phyloP scores from a whole-genome alignment of 1,140 invertebrate species.

The Procambarus clarkii region DNA sequence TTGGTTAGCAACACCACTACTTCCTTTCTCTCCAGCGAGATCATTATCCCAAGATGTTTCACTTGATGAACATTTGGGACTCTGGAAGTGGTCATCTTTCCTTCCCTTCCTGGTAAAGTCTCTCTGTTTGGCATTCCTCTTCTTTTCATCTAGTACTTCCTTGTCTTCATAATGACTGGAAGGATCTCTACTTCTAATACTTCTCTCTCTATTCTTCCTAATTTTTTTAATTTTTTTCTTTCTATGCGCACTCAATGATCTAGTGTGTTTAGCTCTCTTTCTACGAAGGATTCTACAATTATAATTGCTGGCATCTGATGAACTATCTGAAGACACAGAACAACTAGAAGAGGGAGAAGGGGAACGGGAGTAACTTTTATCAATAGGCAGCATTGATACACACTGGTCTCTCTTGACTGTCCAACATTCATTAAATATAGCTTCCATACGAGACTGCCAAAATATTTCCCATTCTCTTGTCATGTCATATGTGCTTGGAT shows the following conservation, averaged over 20 bases:
- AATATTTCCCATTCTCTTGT: slow-evolving; percentile 14
- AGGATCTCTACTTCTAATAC: no score
- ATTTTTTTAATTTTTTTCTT: background rate
- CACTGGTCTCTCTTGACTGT: slow-evolving; percentile 9
- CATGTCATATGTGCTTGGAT: slow-evolving; percentile 15
- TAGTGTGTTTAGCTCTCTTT: background rate
- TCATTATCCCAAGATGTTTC: background rate
- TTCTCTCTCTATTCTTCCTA: background rate
- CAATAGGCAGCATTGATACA: background rate
- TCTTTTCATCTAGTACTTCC: background rate
- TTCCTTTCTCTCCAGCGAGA: background rate
- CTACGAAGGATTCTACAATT: background rate
- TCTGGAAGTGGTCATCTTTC: background rate
- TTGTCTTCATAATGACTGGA: no score
- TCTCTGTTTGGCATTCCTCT: background rate
- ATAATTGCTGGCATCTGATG: background rate
- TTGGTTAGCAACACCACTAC: background rate
- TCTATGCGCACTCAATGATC: background rate
- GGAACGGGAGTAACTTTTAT: background rate
- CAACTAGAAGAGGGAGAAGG: background rate
- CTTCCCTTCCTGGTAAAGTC: background rate
- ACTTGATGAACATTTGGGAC: background rate
- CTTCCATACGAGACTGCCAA: slow-evolving; percentile 10
- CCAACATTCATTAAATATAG: slow-evolving; percentile 17
- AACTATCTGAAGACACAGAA: background rate